Evolutionary conservation across 2,797 vertebrate genomes (phyloP), one percentile per base, ranked within the genome.

Genomic region (Kryptopterus vitreolus): DNA sequence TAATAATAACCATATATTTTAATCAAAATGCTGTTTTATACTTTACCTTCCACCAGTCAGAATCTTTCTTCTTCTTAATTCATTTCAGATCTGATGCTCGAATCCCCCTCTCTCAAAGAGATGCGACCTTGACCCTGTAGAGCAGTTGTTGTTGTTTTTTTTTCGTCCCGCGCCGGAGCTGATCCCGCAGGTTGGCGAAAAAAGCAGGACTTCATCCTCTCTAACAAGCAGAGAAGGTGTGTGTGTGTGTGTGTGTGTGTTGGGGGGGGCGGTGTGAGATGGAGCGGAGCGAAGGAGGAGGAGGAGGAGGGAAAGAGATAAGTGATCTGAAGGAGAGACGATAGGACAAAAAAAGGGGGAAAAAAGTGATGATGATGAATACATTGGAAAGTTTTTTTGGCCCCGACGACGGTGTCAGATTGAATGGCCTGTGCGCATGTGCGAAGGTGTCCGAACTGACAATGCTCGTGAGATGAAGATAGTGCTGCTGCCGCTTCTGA

Each of bases 371-470:
- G 96, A 96, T 94, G 95, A 95, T 96, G 96, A 98, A 97, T 97
- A 96, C 96, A 96, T 96, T 95, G 96, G 95, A 97, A 98, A 98
- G 95, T 98, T 98, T 98, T 97, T 87, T 97, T 97, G 96, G 97
- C 96, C 96, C 94, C 92, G 94, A 95, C 94, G 95, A 95, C 96
- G 96, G 97, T 98, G 96, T 98, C 96, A 98, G 96, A 98, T 98
- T 96, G 97, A 97, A 96, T 92, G 96, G 95, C 95, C 95, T 98
- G 95, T 98, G 97, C 96, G 97, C 96, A 98, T 98, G 97, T 98
- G 97, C 96, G 95, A 97, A 98, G 96, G 97, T 98, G 96, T 98
- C 97, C 96, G 94, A 96, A 98, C 96, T 98, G 97, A 98, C 97
- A 98, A 98, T 98, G 96, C 96, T 96, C 91, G 95, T 96, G 96